Conservation (phyloP, 2,888 invertebrate species). For the Habrosyne pyritoides region DNA sequence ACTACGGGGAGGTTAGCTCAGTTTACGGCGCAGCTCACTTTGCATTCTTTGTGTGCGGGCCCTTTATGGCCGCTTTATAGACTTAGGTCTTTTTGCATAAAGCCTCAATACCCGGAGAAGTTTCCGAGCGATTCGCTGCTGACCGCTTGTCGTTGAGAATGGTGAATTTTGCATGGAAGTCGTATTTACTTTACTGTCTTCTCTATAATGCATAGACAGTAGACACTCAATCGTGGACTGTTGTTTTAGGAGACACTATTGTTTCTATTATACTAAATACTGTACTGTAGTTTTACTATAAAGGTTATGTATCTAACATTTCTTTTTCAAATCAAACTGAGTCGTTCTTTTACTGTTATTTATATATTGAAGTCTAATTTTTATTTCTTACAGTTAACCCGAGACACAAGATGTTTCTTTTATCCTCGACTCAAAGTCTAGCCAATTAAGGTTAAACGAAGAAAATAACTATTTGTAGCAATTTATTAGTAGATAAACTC, state of each 20-base stretch:
- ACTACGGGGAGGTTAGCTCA: slow-evolving; percentile 70
- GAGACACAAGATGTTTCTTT: slow-evolving; percentile 8
- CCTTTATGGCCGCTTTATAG: slow-evolving; percentile 80
- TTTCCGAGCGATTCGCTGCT: slow-evolving; percentile 32
- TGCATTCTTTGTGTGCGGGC: slow-evolving; percentile 79
- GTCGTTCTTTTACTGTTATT: too few relatives aligned
- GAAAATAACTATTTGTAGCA: slow-evolving; percentile 20
- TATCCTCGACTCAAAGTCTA: slow-evolving; percentile 8
- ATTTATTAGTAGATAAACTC: slow-evolving; percentile 35
- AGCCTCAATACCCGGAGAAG: slow-evolving; percentile 56
- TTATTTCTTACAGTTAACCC: not conserved
- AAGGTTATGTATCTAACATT: too few relatives aligned
- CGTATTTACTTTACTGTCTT: slow-evolving; percentile 12
- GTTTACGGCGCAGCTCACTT: slow-evolving; percentile 79
- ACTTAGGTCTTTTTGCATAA: slow-evolving; percentile 79
- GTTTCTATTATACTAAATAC: not conserved
- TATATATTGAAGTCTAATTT: too few relatives aligned
- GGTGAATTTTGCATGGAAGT: slow-evolving; percentile 34
- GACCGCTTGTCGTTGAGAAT: slow-evolving; percentile 23
- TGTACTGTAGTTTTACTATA: too few relatives aligned
- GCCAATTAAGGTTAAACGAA: slow-evolving; percentile 15
- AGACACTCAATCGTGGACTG: slow-evolving; percentile 7
- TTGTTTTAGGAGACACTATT: slow-evolving; percentile 9
- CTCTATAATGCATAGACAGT: slow-evolving; percentile 18
- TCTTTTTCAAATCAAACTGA: too few relatives aligned